These are phyloP conservation scores for Eupithecia vulgata DNA, from an alignment of 2,888 invertebrate species.

Conservation along the genomic window DNA sequence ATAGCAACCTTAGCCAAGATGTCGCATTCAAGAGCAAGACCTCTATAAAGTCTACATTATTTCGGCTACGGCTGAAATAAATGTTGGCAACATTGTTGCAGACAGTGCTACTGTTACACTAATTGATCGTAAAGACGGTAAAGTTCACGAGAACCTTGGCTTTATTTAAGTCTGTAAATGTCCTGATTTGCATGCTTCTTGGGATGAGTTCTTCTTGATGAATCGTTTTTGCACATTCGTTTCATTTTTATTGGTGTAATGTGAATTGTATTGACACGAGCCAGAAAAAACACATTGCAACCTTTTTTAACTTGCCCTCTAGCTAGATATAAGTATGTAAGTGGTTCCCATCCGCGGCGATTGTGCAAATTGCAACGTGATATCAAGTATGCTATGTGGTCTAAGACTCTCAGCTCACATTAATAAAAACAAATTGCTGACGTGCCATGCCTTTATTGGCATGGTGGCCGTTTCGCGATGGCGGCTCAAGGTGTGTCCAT, in stretches of 20 bases:
- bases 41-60: conserved; percentile 11
- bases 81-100: conserved; percentile 6
- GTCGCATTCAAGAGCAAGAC: conserved; percentile 1
- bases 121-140: conserved; percentile 19
- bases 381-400: conserved; percentile 21
- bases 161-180: conserved; percentile 11
- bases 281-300: not conserved
- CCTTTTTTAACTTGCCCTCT: not conserved
- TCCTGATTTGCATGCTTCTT: conserved; percentile 14
- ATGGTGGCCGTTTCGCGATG: conserved; percentile 35
- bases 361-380: conserved; percentile 16
- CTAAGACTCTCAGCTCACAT: conserved; percentile 12
- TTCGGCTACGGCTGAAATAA: not conserved
- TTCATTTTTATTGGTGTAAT: not conserved
- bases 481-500: conserved; percentile 37
- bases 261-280: not conserved
- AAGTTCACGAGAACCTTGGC: conserved; percentile 22
- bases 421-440: conserved; percentile 40
- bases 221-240: not conserved
- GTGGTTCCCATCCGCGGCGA: not conserved
- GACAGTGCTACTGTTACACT: conserved; percentile 10
- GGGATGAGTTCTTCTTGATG: not conserved
- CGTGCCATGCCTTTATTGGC: conserved; percentile 38
- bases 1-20: conserved; percentile 3
- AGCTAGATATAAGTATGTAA: not conserved